Base-by-base conservation (phyloP, 2,888 invertebrate species). In the Selenia dentaria region DNA sequence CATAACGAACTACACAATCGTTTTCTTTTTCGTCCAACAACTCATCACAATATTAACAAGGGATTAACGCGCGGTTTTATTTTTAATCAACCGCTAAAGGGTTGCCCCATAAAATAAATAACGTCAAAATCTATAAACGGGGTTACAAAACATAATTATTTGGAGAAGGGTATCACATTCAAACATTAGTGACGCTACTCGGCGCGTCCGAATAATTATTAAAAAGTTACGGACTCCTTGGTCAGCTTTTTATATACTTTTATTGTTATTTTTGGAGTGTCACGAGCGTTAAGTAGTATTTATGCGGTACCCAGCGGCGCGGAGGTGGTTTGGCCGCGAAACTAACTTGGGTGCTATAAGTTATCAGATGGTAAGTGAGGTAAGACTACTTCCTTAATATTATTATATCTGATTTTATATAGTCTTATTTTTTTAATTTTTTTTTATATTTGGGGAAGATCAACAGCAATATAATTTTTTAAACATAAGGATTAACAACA, bases 111-210 rank as follows among this genome's bases (percentile, higher is more conserved):
- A 67, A 64, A 74, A 87, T 88, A 87, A 86, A 85, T 86, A 77
- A 86, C 65, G 72, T 81, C 78, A 74, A 67, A 79, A 80, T 80
- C 82, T 86, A 86, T 83, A 86, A 82, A 77, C 77, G 72, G 67
- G 77, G 74, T 81, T 79, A 76, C 82, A 79, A 83, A 87, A 86
- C 78, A 84, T 79, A 83, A 83, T 87, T 83, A 88, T 86, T 82
- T 74, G 67, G 74, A 72, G 76, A 77, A 79, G 66, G 78, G 75
- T 53, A 69, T 68, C 74, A 75, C 80, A 84, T 90, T 89, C 79
- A 86, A 75, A 77, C 77, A 88, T 90, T 90, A 86, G 88, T 78
- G 68, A 78, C 80, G 89, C 86, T 81, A 79, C 85, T 89, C 86
- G 77, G 70, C 78, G 78, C 70, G 65, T 71, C 70, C 71, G 74